Percentiles rank a stretch among this genome's conserved stretches.
These are phyloP conservation scores for Sussaba pulchella DNA, from an alignment of 2,888 invertebrate species.

Conservation along the genomic window DNA sequence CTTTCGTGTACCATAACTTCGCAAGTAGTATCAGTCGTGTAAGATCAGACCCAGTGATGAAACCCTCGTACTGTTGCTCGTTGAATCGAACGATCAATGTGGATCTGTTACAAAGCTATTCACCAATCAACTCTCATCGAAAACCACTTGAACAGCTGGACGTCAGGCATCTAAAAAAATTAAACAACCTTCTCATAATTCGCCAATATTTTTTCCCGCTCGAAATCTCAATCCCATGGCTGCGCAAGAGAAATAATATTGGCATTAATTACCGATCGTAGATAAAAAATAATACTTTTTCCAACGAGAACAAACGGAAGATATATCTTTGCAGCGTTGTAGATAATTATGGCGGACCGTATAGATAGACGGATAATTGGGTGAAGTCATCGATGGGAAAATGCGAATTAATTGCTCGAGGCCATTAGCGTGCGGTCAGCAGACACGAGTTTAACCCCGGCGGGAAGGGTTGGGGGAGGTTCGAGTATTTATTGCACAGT, in stretches of 20 bases:
- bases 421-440: conserved; percentile 10
- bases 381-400: neutral
- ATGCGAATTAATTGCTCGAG: conserved; percentile 7
- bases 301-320: no score
- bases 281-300: neutral
- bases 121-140: neutral
- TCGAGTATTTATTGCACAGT: conserved; percentile 16
- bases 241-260: no score
- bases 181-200: no score
- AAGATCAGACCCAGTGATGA: neutral
- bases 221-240: no score
- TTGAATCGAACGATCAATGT: neutral
- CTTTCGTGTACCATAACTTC: no score
- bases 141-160: no score
- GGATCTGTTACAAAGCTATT: neutral
- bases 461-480: no score
- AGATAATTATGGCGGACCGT: neutral
- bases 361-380: conserved; percentile 2
- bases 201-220: no score
- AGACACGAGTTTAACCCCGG: neutral
- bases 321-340: neutral
- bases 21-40: no score
- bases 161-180: neutral
- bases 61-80: neutral
- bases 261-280: no score